Evolutionary conservation across 2,888 invertebrate genomes (phyloP).

Genomic region (Rutpela maculata): DNA sequence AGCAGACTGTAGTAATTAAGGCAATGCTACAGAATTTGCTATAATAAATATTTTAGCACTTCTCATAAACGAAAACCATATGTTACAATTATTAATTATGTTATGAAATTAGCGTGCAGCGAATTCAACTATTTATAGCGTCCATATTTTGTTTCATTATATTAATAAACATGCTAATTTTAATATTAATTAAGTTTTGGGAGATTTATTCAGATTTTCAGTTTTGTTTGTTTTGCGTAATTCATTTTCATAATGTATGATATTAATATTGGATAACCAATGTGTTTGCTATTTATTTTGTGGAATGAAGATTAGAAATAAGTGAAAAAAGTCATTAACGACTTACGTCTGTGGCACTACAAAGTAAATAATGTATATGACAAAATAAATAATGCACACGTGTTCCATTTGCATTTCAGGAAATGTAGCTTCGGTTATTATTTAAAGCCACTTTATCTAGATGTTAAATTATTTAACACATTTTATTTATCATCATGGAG

Average conservation of each 20-base stretch:
- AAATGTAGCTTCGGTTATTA: neutral
- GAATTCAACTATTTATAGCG: slow-evolving; percentile 57
- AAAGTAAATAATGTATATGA: neutral
- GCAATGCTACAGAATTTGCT: slow-evolving; percentile 60
- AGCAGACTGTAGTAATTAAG: slow-evolving; percentile 65
- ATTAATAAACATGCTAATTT: slow-evolving; percentile 56
- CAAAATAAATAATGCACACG: neutral
- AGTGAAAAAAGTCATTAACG: neutral
- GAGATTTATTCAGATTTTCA: slow-evolving; percentile 52
- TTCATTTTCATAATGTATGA: slow-evolving; percentile 46
- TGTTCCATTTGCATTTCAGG: neutral
- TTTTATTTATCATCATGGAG: no score
- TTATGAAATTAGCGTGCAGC: slow-evolving; percentile 60
- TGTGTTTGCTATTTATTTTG: neutral
- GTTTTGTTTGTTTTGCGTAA: slow-evolving; percentile 46
- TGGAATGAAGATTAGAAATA: neutral
- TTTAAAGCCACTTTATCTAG: neutral
- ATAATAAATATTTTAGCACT: slow-evolving; percentile 61
- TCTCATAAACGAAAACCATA: slow-evolving; percentile 66
- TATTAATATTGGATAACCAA: slow-evolving; percentile 19
- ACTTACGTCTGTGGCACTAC: neutral
- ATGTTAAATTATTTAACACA: no score
- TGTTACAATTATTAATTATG: slow-evolving; percentile 64
- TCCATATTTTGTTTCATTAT: slow-evolving; percentile 54
- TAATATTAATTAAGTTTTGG: slow-evolving; percentile 55